Evolutionary conservation across 2,888 invertebrate genomes (phyloP).

Genomic region (Coecobrya sp.): DNA sequence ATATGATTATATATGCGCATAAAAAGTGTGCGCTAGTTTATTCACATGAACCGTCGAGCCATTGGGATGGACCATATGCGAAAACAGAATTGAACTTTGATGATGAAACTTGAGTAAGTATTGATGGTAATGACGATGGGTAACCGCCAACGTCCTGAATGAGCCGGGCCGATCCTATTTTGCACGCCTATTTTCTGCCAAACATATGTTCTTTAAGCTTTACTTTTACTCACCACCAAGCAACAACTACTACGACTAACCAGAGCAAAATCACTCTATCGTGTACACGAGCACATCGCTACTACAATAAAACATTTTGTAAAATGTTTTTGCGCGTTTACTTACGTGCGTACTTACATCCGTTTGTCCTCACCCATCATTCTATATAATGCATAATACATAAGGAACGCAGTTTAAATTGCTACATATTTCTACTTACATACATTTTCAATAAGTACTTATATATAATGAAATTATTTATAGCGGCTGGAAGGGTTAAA

Average conservation of each 20-base stretch:
- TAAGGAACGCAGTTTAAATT: no score
- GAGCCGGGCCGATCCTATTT: slow-evolving; percentile 71
- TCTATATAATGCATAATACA: slow-evolving; percentile 7
- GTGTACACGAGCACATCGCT: slow-evolving; percentile 4
- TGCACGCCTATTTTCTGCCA: slow-evolving; percentile 84
- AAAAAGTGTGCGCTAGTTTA: slow-evolving; percentile 40
- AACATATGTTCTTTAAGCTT: slow-evolving; percentile 80
- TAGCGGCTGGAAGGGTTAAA: slow-evolving; percentile 18
- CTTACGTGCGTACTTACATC: background rate
- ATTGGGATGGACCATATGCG: slow-evolving; percentile 65
- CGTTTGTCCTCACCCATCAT: background rate
- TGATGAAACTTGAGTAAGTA: slow-evolving; percentile 52
- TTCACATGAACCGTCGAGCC: background rate
- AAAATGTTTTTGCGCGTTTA: slow-evolving; percentile 16
- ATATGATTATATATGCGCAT: slow-evolving; percentile 14
- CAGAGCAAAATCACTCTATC: slow-evolving; percentile 54
- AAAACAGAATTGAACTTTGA: slow-evolving; percentile 61
- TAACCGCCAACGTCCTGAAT: slow-evolving; percentile 79
- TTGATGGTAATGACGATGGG: slow-evolving; percentile 62
- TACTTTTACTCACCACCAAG: slow-evolving; percentile 34
- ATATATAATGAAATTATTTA: background rate
- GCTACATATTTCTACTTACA: no score
- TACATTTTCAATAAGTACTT: no score
- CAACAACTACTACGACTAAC: slow-evolving; percentile 3
- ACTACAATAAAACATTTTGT: slow-evolving; percentile 47